Percentiles rank a stretch among this genome's conserved stretches.
Evolutionary conservation across 2,888 invertebrate genomes (phyloP).

Genomic region (Drosophila histrio): DNA sequence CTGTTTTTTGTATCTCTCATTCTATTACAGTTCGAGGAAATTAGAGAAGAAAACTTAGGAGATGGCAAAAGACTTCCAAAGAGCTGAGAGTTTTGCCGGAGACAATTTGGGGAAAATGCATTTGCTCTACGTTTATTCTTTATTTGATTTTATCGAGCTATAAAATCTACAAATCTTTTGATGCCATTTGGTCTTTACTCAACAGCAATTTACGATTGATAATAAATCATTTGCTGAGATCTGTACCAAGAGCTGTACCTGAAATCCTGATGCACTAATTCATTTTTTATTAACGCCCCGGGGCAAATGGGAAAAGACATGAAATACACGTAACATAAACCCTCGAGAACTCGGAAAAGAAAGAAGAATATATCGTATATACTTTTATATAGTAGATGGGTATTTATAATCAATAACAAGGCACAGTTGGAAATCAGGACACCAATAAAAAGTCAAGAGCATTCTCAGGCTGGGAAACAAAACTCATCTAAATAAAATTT

Average conservation of each 20-base stretch:
- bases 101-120: background rate
- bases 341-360: slow-evolving; percentile 27
- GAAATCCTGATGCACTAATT: slow-evolving; percentile 71
- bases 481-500: slow-evolving; percentile 69
- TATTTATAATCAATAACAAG: slow-evolving; percentile 68
- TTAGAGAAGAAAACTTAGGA: slow-evolving; percentile 33
- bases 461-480: slow-evolving; percentile 40
- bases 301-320: slow-evolving; percentile 35
- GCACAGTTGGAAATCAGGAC: slow-evolving; percentile 77
- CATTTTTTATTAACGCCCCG: slow-evolving; percentile 73
- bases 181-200: slow-evolving; percentile 42
- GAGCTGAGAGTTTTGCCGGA: background rate
- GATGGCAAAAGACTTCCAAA: slow-evolving; percentile 17
- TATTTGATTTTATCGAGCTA: slow-evolving; percentile 43
- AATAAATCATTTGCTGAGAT: slow-evolving; percentile 68
- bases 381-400: background rate
- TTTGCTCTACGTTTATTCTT: background rate
- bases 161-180: slow-evolving; percentile 54
- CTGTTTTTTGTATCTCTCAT: background rate
- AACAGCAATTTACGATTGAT: slow-evolving; percentile 70
- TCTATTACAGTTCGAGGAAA: slow-evolving; percentile 10
- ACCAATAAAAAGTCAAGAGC: slow-evolving; percentile 58
- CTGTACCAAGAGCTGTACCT: slow-evolving; percentile 28
- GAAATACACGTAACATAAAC: slow-evolving; percentile 24
- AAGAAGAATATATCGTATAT: background rate